Base-by-base conservation (phyloP, 2,888 invertebrate genomes). In the Mythimna vitellina region DNA sequence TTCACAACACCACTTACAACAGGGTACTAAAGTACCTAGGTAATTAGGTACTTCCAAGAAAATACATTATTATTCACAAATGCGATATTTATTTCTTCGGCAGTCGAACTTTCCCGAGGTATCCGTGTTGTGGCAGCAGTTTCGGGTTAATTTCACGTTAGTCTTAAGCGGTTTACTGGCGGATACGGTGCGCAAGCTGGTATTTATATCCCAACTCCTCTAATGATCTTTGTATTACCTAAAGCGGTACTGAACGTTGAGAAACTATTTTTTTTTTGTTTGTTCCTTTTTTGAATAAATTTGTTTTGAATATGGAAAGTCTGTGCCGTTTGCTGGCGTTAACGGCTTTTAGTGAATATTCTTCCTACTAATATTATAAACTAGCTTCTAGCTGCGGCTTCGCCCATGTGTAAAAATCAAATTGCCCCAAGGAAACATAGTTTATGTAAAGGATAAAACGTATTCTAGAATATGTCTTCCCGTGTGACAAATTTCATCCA, bases 131-230 rank as follows among this genome's bases (percentile, higher is more conserved):
- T 83, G 86, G 81, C 86, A 89, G 88, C 90, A 89, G 90, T 90
- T 91, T 83, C 68, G 89, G 90, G 90, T 93, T 93, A 93, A 94
- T 93, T 92, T 92, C 89, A 88, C 93, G 90, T 94, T 92, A 93
- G 91, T 89, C 90, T 90, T 87, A 89, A 92, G 91, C 88, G 88
- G 89, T 90, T 90, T 89, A 90, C 89, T 90, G 86, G 82, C 85
- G 89, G 90, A 88, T 90, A 89, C 87, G 84, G 82, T 77, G 90
- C 91, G 80, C 91, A 90, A 89, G 91, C 89, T 93, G 89, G 89
- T 91, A 92, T 92, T 92, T 92, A 92, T 91, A 89, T 90, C 91
- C 79, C 70, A 83, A 87, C 89, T 86, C 87, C 80, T 87, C 90
- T 94, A 94, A 94, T 92, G 93, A 91, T 91, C 88, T 91, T 92